A percentile compares a stretch with the other conserved stretches of the same genome.
Evolutionary conservation across 2,113 vertebrate species (phyloP).

Genomic region (Amia ocellicauda): DNA sequence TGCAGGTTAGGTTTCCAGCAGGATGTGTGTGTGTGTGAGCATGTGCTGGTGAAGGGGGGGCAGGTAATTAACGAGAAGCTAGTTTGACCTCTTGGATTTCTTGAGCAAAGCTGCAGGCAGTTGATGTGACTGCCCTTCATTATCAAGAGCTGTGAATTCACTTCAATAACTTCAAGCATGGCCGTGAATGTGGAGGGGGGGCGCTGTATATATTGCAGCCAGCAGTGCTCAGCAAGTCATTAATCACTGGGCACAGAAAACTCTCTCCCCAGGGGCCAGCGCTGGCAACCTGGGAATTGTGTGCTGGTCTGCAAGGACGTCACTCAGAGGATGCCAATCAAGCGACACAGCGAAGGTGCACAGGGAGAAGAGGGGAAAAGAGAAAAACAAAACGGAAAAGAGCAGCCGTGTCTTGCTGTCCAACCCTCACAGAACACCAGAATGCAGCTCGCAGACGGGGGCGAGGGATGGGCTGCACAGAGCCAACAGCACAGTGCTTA

Average conservation of each 20-base stretch:
- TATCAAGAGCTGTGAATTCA: slow-evolving; percentile 7
- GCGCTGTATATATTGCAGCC: background rate
- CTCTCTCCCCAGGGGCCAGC: slow-evolving; percentile 2
- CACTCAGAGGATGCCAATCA: background rate
- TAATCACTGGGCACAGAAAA: slow-evolving; percentile 18
- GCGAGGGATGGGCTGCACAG: no score
- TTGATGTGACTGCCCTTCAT: slow-evolving; percentile 26
- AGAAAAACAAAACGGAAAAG: background rate
- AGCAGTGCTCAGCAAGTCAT: slow-evolving; percentile 16
- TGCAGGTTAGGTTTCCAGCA: no score
- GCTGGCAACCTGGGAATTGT: background rate
- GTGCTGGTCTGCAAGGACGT: background rate
- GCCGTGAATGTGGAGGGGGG: background rate
- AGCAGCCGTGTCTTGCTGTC: background rate
- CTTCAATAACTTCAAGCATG: background rate
- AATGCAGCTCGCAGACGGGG: no score
- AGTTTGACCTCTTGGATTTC: slow-evolving; percentile 2
- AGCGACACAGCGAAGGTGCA: background rate
- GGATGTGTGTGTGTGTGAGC: no score
- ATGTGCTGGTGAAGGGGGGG: no score
- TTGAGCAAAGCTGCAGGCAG: slow-evolving; percentile 6
- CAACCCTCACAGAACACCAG: background rate
- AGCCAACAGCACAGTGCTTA: no score
- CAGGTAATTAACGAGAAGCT: background rate
- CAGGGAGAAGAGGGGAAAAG: background rate